Percentiles rank a stretch among this genome's conserved stretches.
Evolutionary conservation across 2,113 vertebrate species (phyloP).

Genomic region (Amia ocellicauda): DNA sequence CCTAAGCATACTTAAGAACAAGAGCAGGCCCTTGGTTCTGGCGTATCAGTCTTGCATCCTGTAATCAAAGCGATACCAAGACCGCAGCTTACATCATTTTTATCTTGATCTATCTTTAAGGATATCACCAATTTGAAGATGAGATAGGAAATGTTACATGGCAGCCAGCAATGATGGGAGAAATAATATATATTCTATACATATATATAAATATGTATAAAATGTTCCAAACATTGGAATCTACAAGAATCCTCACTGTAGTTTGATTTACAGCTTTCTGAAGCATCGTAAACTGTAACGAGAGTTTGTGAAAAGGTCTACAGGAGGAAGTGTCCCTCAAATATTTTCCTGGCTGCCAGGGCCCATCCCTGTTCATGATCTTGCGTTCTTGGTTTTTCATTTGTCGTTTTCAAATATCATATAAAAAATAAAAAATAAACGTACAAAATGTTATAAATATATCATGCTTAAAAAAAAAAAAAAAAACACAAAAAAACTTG

Average conservation of each 20-base stretch:
- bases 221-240: neutral
- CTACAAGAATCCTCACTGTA: neutral
- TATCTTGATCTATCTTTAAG: too few species aligned
- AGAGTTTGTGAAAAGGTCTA: neutral
- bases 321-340: too few species aligned
- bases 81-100: too few species aligned
- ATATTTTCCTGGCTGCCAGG: neutral
- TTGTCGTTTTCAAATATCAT: slow-evolving; percentile 13
- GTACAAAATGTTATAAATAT: slow-evolving; percentile 11
- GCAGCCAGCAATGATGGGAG: too few species aligned
- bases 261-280: neutral
- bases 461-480: slow-evolving; percentile 7
- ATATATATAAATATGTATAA: slow-evolving; percentile 9
- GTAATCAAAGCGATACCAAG: too few species aligned
- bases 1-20: too few species aligned
- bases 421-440: slow-evolving; percentile 9
- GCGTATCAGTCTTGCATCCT: too few species aligned
- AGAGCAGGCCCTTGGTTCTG: too few species aligned
- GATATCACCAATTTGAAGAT: too few species aligned
- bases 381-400: slow-evolving; percentile 7
- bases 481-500: neutral
- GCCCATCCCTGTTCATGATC: neutral
- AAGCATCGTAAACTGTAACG: neutral
- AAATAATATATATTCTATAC: too few species aligned
- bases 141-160: too few species aligned